Percentiles rank a stretch among this genome's conserved stretches.
Conservation (phyloP, 2,888 invertebrate genomes). For the Drosophila niveifrons region DNA sequence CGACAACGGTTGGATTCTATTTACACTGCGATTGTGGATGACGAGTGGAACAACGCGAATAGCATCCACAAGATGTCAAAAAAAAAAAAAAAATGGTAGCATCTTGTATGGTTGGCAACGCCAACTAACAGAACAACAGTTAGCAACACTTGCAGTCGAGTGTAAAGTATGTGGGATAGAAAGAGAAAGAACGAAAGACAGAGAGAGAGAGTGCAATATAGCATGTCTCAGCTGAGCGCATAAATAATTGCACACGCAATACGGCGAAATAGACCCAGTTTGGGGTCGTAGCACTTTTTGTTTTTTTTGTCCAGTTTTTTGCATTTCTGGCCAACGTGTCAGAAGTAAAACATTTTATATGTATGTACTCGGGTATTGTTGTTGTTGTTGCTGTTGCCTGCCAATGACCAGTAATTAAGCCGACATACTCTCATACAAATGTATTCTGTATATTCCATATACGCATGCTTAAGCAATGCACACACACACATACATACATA, state of each 20-base stretch:
- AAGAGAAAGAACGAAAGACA: neutral
- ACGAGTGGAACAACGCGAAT: neutral
- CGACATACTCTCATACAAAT: conserved; percentile 1
- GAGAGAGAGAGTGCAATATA: neutral
- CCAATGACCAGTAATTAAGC: conserved; percentile 49
- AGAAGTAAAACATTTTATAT: conserved; percentile 21
- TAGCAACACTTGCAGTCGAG: neutral
- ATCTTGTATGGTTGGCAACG: neutral
- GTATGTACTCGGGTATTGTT: conserved; percentile 23
- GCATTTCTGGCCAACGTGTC: conserved; percentile 6
- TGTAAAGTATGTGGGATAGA: conserved; percentile 1
- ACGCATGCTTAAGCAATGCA: conserved; percentile 6
- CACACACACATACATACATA: neutral
- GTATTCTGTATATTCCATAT: neutral
- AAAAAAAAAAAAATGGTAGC: neutral
- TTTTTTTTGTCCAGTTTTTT: neutral
- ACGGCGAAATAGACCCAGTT: conserved; percentile 9
- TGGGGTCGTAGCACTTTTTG: conserved; percentile 19
- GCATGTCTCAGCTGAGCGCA: neutral
- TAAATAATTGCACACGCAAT: conserved; percentile 19
- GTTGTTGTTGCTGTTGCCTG: conserved; percentile 20
- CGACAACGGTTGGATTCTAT: neutral
- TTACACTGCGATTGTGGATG: too few species aligned
- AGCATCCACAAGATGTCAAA: neutral
- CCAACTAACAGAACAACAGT: neutral